Evolutionary conservation across 30 jellyfish, hydroid and myxozoan species (phyloP), one percentile per base, ranked within the genome.

Genomic region (Sanderia malayensis): DNA sequence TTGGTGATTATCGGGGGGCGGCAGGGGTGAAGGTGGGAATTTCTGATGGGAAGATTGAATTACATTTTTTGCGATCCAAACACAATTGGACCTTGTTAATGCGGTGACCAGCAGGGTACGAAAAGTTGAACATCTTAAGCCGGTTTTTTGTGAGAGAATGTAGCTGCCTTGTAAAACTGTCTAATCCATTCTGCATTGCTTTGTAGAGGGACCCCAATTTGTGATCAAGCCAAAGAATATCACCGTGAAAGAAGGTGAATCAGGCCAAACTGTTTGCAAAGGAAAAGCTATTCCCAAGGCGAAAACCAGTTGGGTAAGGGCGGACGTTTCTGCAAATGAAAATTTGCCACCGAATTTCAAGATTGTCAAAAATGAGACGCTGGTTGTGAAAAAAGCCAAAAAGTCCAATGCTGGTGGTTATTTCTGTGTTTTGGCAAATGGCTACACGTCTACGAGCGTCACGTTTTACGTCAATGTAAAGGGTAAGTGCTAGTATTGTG

Each of bases 251-350:
- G 85, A 47, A 46, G 95, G 88, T 0, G 89, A 70, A 10, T 67
- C 97, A n/a, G 97, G 70, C 13, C 31, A 90, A 66, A 82, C 89
- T 4, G 70, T 47, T 23, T 89, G 97, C 61, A 71, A 69, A 13
- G 97, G 97, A 7, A 66, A 57, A 20, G 97, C 95, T 0, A 53
- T n/a, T 23, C 97, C 97, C 10, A 63, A 44, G 74, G 95, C 97
- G 6, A 52, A 30, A 79, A 79, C 80, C 17, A 30, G 78, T 0
- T 81, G 88, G 87, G 76, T 70, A 15, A 53, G 86, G 63, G 91
- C 80, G 1, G 85, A 59, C 24, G 73, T 29, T 70, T 26, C 10
- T 4, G 17, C 77, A 9, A 80, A 76, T 29, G 13, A 60, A 18
- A 52, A n/a, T 11, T 30, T 76, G 19, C 80, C 84, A 45, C 70